These are phyloP conservation scores for Hyppa rectilinea DNA, from an alignment of 2,888 invertebrate species.

Conservation along the genomic window DNA sequence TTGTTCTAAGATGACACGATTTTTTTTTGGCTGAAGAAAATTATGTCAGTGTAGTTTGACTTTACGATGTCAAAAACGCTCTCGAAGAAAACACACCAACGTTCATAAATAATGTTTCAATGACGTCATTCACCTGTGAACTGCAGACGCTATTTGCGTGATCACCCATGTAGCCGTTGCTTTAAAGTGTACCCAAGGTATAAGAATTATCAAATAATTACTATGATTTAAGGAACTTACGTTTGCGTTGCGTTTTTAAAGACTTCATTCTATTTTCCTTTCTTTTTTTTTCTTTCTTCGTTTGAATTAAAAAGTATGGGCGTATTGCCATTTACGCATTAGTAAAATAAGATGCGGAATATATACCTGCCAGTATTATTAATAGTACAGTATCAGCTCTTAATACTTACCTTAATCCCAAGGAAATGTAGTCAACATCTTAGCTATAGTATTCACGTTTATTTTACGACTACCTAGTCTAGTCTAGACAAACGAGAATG, in stretches of 20 bases:
- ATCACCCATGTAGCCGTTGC: too few species aligned
- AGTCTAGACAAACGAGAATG: constrained; percentile 45
- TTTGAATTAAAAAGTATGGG: not conserved
- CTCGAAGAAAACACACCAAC: not conserved
- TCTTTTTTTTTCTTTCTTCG: too few species aligned
- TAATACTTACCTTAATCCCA: constrained; percentile 6
- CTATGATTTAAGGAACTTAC: not conserved
- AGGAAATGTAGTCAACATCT: constrained; percentile 28
- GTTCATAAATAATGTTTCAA: not conserved
- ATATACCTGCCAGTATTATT: not conserved
- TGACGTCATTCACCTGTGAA: not conserved
- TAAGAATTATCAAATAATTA: too few species aligned
- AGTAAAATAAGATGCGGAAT: not conserved
- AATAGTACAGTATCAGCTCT: not conserved
- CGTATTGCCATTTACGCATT: not conserved
- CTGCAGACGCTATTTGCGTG: too few species aligned
- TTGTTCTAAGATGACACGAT: not conserved
- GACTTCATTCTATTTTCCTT: too few species aligned
- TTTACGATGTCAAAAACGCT: too few species aligned
- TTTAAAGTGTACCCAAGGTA: not conserved
- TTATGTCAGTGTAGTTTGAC: too few species aligned
- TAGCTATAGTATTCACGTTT: constrained; percentile 15
- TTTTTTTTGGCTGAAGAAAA: too few species aligned
- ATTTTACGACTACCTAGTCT: constrained; percentile 34
- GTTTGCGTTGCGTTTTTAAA: too few species aligned